Evolutionary conservation across 2,888 invertebrate genomes (phyloP).

Genomic region (Brenthis hecate): DNA sequence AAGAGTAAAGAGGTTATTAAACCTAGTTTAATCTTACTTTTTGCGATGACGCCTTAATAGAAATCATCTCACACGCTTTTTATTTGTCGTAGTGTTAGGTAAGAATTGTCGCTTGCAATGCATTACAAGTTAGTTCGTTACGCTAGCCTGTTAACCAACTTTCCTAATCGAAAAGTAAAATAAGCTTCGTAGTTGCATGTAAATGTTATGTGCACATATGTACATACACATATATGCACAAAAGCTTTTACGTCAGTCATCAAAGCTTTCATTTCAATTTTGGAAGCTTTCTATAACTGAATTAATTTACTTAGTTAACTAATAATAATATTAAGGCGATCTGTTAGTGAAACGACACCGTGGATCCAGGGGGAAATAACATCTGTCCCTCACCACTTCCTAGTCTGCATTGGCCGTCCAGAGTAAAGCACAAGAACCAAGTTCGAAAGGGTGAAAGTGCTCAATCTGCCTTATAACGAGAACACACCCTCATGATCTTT

Average conservation of each 20-base stretch:
- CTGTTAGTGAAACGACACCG: too few species aligned
- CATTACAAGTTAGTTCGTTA: constrained; percentile 22
- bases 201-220: constrained; percentile 3
- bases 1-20: neutral
- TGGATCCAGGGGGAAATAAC: too few species aligned
- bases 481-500: too few species aligned
- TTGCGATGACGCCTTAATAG: constrained; percentile 9
- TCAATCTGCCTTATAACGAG: too few species aligned
- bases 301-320: too few species aligned
- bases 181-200: constrained; percentile 21
- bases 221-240: neutral
- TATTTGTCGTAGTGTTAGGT: constrained; percentile 30
- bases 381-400: too few species aligned
- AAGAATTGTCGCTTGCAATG: constrained; percentile 28
- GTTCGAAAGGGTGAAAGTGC: too few species aligned
- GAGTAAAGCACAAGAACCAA: too few species aligned
- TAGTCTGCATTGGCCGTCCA: too few species aligned
- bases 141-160: constrained; percentile 34
- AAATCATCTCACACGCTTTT: constrained; percentile 31
- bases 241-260: neutral
- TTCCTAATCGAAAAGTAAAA: constrained; percentile 36
- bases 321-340: too few species aligned
- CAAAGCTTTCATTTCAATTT: neutral
- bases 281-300: neutral
- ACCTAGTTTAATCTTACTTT: neutral